Evolutionary conservation across 2,888 invertebrate genomes (phyloP).

Genomic region (Drosophila picticornis): DNA sequence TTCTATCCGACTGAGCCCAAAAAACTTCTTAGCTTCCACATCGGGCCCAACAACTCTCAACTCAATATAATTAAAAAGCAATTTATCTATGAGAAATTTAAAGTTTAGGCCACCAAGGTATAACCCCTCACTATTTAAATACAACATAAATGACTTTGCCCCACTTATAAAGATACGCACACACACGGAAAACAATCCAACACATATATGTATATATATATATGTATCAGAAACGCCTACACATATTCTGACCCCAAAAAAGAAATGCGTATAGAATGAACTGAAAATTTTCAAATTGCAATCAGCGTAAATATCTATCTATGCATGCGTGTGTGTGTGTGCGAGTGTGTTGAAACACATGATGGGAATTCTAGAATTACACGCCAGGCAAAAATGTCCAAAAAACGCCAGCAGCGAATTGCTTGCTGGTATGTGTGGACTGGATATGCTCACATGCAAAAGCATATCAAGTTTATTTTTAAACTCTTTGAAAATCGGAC

Average conservation of each 20-base stretch:
- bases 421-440: constrained; percentile 36
- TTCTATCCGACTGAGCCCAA: background rate
- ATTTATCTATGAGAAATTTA: constrained; percentile 9
- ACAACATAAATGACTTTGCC: constrained; percentile 70
- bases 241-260: constrained; percentile 62
- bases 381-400: constrained; percentile 70
- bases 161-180: constrained; percentile 48
- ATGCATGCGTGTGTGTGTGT: constrained; percentile 24
- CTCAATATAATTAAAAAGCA: background rate
- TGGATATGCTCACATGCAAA: constrained; percentile 67
- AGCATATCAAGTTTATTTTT: constrained; percentile 75
- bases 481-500: constrained; percentile 49
- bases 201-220: background rate
- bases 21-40: background rate
- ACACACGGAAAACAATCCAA: constrained; percentile 9
- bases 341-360: constrained; percentile 52
- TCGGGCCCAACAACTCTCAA: background rate
- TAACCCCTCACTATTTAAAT: constrained; percentile 15
- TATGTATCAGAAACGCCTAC: constrained; percentile 37
- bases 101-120: constrained; percentile 7
- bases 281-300: constrained; percentile 66
- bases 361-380: constrained; percentile 76
- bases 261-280: constrained; percentile 37
- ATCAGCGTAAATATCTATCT: constrained; percentile 34
- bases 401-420: constrained; percentile 56